These are phyloP conservation scores for Clepsis dumicolana DNA, from an alignment of 2,888 invertebrate genomes.

Conservation along the genomic window DNA sequence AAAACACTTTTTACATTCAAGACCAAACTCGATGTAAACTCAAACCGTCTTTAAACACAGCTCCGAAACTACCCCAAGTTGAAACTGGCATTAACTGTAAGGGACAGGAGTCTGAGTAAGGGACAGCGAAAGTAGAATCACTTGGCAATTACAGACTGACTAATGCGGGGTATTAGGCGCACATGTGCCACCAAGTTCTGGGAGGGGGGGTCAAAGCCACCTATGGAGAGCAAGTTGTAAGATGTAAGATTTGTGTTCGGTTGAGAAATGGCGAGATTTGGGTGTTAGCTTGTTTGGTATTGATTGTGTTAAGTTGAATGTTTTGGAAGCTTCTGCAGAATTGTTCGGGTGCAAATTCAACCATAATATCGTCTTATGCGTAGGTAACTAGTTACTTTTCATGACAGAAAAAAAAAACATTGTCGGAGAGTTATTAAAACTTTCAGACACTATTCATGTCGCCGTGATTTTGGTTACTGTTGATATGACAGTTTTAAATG, in stretches of 20 bases:
- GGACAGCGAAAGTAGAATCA: constrained; percentile 80
- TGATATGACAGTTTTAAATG: too few relatives aligned
- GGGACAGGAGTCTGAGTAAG: constrained; percentile 74
- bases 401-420: too few relatives aligned
- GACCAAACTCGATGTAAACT: constrained; percentile 17
- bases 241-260: constrained; percentile 12
- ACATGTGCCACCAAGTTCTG: constrained; percentile 78
- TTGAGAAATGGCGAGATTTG: neutral
- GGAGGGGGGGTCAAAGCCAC: constrained; percentile 36
- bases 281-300: neutral
- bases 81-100: constrained; percentile 82
- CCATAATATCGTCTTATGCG: too few relatives aligned
- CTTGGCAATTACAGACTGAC: constrained; percentile 85
- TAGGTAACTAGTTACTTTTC: too few relatives aligned
- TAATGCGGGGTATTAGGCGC: constrained; percentile 83
- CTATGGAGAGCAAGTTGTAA: constrained; percentile 34
- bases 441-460: too few relatives aligned
- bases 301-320: neutral
- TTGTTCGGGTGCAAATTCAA: too few relatives aligned
- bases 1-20: neutral
- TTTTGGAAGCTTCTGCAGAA: too few relatives aligned
- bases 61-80: constrained; percentile 51
- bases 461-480: too few relatives aligned
- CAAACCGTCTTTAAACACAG: constrained; percentile 45
- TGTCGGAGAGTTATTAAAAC: too few relatives aligned